Base-by-base conservation (phyloP, 2,888 invertebrate genomes). In the Drosophila rubida region DNA sequence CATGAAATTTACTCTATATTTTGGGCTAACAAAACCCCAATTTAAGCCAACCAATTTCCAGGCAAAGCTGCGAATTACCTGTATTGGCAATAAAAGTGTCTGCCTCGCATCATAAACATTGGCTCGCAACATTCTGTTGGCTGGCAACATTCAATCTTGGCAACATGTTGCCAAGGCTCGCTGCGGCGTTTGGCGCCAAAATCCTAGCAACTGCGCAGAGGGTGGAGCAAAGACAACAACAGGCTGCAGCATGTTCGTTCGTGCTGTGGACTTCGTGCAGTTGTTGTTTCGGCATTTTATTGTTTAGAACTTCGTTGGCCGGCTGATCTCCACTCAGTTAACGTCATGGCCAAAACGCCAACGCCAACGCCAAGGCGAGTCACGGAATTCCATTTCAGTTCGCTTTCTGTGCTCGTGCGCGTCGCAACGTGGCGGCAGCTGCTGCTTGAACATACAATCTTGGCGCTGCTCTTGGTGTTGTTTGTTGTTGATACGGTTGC, bases 311-410 rank as follows among this genome's bases (percentile, higher is more conserved):
- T 54, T 71, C 70, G 68, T 51, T 49, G 62, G 69, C 69, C 69
- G 78, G 82, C 82, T 87, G 82, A 82, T 82, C 82, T 87, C 75
- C 82, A 83, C 59, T 78, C 61, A 67, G 64, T 54, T 60, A 44
- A 11, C 32, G 55, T 45, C 50, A 30, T 25, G 25, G 55, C 16
- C 30, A 44, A 37, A 37, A 23, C 35, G 37, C 8, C 23, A 32
- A 23, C 35, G 45, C 7, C 51, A 45, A 25, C 22, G 25, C 23
- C 55, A 37, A 19, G 44, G 37, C 55, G 59, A 65, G 46, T 62
- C 46, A 46, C 48, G 58, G 44, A 55, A 51, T 77, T 60, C 41
- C 53, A 63, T 45, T 71, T 88, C 79, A 87, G 87, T 87, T 75
- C 74, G 84, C 71, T 69, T 81, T 74, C 58, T 66, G 79, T 66